Evolutionary conservation across 2,113 vertebrate species (phyloP), one percentile per base, ranked within the genome.

Genomic region (Cochlearius cochlearius): DNA sequence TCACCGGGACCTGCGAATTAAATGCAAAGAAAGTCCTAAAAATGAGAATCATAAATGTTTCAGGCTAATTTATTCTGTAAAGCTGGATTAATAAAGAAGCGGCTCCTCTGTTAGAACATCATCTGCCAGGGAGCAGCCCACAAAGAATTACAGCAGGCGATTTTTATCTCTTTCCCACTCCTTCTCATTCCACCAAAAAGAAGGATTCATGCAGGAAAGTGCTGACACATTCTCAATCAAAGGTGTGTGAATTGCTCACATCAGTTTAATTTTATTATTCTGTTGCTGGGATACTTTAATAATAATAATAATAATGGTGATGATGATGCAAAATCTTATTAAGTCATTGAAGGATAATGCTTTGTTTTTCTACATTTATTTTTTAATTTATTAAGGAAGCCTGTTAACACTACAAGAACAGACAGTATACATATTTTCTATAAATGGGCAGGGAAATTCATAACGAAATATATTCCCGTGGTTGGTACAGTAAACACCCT

Each of bases 211-310:
- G 89, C 69, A 3, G 67, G 81, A 97, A 97, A 97, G 90, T 96
- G 97, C 97, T 97, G 97, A 97, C 97, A 96, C 74, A 96, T 95
- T 27, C 77, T 97, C 86, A 96, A 95, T 92, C 94, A 97, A 96
- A 97, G 87, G 86, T 82, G 84, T 95, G 91, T 94, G 92, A 95
- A 96, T 94, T 91, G 94, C 95, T 97, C 89, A 90, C 97, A 96
- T 95, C 94, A 94, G 80, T 92, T 47, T 83, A 96, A 96, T 97
- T 97, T 97, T 97, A 92, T 96, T 97, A 91, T 86, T 92, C 62
- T 90, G 96, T 96, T 96, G 94, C 96, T 77, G 56, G 74, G 97
- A 88, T 91, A 96, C 87, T 94, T 97, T 96, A 96, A 92, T 92
- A 87, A 92, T 80, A 91, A 92, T 96, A 91, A 92, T 96, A 95